Evolutionary conservation across 2,888 invertebrate species (phyloP).

Genomic region (Melinopterus prodromus): DNA sequence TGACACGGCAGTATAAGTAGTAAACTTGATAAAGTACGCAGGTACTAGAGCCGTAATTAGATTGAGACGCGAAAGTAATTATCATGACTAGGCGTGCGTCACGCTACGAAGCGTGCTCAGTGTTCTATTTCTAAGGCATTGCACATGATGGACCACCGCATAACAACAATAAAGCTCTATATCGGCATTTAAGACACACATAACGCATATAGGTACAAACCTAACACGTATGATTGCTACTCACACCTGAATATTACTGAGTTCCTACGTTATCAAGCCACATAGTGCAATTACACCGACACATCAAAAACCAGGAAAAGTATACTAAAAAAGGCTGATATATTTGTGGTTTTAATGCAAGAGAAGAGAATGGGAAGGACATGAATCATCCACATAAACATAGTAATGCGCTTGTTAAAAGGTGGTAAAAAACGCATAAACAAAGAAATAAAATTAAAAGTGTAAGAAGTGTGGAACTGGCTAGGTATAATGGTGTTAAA

Average conservation of each 20-base stretch:
- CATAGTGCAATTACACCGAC: too few species aligned
- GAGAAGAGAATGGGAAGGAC: too few species aligned
- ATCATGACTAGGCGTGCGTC: background rate
- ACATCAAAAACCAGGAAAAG: too few species aligned
- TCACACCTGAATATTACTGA: too few species aligned
- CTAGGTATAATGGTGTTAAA: background rate
- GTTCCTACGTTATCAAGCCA: too few species aligned
- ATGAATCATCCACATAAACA: too few species aligned
- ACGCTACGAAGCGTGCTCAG: background rate
- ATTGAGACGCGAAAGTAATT: background rate
- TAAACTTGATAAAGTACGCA: background rate
- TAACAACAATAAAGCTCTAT: background rate
- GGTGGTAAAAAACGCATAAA: background rate
- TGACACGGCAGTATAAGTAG: background rate
- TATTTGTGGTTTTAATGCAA: too few species aligned
- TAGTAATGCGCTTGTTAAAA: background rate
- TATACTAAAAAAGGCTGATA: too few species aligned
- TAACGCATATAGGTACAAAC: background rate
- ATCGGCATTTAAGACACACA: background rate
- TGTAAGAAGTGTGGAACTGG: background rate
- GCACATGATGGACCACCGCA: background rate
- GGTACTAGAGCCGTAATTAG: background rate
- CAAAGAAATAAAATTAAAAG: background rate
- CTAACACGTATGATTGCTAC: background rate
- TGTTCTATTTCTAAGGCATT: background rate